Evolutionary conservation across 2,888 invertebrate genomes (phyloP).

Genomic region (Agrilus biguttatus): DNA sequence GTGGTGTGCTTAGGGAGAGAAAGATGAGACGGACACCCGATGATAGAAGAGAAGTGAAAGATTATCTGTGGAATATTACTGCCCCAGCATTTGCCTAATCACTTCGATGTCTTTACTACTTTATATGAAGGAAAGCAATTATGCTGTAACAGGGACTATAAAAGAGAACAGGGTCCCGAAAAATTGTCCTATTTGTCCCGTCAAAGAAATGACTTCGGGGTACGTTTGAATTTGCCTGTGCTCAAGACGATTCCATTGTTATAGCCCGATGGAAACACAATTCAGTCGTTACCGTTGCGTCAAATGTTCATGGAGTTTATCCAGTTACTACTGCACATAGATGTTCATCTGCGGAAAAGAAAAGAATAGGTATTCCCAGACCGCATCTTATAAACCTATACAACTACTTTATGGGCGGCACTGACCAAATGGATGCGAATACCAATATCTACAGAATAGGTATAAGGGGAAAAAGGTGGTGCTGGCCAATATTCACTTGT

Average conservation of each 20-base stretch:
- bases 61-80: too few species aligned
- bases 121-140: slow-evolving; percentile 7
- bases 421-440: too few species aligned
- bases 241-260: slow-evolving; percentile 9
- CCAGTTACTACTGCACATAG: slow-evolving; percentile 9
- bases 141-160: slow-evolving; percentile 14
- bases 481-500: too few species aligned
- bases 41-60: too few species aligned
- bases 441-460: too few species aligned
- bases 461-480: too few species aligned
- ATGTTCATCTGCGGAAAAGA: slow-evolving; percentile 9
- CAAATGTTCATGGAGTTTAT: slow-evolving; percentile 10
- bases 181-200: slow-evolving; percentile 10
- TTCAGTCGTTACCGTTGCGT: slow-evolving; percentile 14
- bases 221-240: slow-evolving; percentile 2
- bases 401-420: too few species aligned
- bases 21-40: too few species aligned
- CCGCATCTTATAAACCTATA: too few species aligned
- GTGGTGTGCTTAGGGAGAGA: too few species aligned
- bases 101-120: slow-evolving; percentile 6
- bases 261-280: slow-evolving; percentile 18
- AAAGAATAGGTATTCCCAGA: slow-evolving; percentile 2
- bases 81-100: not conserved
- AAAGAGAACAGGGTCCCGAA: slow-evolving; percentile 13
- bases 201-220: slow-evolving; percentile 8